Evolutionary conservation across 2,113 vertebrate genomes (phyloP).

Genomic region (Chascanopsetta lugubris): DNA sequence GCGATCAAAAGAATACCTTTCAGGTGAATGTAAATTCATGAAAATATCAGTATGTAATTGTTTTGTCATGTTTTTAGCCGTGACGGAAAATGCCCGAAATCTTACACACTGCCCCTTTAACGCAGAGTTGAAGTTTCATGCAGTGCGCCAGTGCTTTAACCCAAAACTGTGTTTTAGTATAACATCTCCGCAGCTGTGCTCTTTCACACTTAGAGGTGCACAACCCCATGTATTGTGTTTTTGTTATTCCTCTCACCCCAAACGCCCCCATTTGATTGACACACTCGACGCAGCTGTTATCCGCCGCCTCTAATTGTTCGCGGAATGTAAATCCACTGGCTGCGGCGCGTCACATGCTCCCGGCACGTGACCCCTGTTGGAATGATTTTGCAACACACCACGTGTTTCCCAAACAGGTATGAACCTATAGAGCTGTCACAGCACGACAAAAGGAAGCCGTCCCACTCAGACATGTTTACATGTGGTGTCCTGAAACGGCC

Average conservation of each 20-base stretch:
- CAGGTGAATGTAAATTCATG: too few relatives aligned
- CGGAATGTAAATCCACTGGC: conserved; percentile 2
- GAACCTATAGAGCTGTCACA: not conserved
- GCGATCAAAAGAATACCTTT: too few relatives aligned
- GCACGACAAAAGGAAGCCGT: not conserved
- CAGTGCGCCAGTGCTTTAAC: too few relatives aligned
- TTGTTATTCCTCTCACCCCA: conserved; percentile 24
- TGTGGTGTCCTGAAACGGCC: conserved; percentile 10
- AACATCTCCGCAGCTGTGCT: not conserved
- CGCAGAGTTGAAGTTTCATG: not conserved
- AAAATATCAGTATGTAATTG: too few relatives aligned
- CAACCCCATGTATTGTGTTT: conserved; percentile 17
- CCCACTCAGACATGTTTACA: not conserved
- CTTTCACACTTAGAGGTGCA: conserved; percentile 32
- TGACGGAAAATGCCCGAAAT: too few relatives aligned
- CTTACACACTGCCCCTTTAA: conserved; percentile 7
- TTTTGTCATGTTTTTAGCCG: too few relatives aligned
- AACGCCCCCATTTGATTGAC: conserved; percentile 30
- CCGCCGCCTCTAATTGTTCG: conserved; percentile 8
- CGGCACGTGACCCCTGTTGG: conserved; percentile 6
- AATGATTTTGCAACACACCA: not conserved
- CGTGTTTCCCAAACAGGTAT: conserved; percentile 1
- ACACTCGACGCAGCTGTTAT: conserved; percentile 19
- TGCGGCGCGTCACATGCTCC: conserved; percentile 7
- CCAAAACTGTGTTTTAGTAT: not conserved